A percentile compares a stretch with the other conserved stretches of the same genome.
phyloP scores from a whole-genome alignment of 2,797 vertebrate genomes.

The Lycodopsis pacificus region DNA sequence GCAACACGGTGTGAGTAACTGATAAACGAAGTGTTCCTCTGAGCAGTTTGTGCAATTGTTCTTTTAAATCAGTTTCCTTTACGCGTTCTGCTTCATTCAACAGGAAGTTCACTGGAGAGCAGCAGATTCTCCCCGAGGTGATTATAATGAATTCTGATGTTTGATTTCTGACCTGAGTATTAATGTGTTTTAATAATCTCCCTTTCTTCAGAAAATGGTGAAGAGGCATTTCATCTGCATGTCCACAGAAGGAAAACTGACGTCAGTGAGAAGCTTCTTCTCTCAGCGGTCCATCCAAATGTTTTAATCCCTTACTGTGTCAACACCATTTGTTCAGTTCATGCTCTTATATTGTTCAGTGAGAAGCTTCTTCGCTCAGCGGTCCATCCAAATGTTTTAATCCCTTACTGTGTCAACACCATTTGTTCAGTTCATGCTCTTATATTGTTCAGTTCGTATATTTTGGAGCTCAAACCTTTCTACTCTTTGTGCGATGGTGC shows the following conservation, averaged over 20 bases:
- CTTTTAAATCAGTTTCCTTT: background rate
- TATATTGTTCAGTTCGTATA: background rate
- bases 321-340: background rate
- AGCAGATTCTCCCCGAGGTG: constrained; percentile 29
- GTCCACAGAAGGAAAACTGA: background rate
- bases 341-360: no score
- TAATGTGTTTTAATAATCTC: background rate
- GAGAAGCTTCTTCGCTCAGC: background rate
- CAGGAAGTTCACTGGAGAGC: constrained; percentile 34
- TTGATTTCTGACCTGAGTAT: background rate
- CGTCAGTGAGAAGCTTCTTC: background rate
- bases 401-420: background rate
- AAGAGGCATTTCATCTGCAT: background rate
- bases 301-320: background rate
- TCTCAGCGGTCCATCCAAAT: no score
- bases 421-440: background rate
- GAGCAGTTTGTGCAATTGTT: no score
- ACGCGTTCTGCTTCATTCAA: background rate
- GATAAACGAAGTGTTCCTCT: no score
- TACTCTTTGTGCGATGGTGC: background rate
- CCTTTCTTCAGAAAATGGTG: constrained; percentile 30
- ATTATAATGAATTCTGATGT: background rate
- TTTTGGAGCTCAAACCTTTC: no score
- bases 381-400: background rate
- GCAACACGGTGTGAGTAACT: no score